phyloP scores from a whole-genome alignment of 2,113 vertebrate species.

The Chionodraco myersi region DNA sequence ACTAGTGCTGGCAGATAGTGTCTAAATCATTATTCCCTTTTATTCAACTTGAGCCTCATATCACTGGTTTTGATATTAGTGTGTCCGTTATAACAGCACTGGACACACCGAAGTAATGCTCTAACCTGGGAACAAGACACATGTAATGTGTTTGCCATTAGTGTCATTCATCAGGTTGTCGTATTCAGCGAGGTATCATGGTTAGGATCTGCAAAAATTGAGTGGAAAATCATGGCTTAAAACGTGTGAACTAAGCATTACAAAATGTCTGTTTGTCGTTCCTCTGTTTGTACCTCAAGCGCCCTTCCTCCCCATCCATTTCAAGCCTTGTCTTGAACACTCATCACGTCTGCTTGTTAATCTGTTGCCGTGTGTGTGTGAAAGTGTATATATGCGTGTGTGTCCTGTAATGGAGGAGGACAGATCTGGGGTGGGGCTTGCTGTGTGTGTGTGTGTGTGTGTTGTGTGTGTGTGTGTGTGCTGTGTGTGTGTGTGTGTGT shows the following conservation, averaged over 20 bases:
- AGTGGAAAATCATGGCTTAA: background rate
- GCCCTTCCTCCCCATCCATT: conserved; percentile 26
- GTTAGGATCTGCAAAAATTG: background rate
- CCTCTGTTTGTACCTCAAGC: conserved; percentile 4
- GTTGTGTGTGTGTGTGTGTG: too few relatives aligned
- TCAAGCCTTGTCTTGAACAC: conserved; percentile 56
- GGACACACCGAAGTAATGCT: background rate
- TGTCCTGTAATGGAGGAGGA: conserved; percentile 53
- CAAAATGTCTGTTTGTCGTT: background rate
- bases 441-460: too few relatives aligned
- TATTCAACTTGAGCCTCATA: background rate
- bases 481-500: too few relatives aligned
- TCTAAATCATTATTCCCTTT: conserved; percentile 23
- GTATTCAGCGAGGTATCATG: background rate
- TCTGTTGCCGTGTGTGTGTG: conserved; percentile 32
- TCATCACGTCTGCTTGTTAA: conserved; percentile 45
- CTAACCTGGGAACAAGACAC: background rate
- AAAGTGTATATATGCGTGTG: background rate
- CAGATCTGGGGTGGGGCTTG: too few relatives aligned
- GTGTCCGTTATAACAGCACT: background rate
- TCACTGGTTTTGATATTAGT: background rate
- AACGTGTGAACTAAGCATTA: too few relatives aligned
- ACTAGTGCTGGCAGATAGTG: conserved; percentile 8
- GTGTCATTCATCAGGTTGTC: background rate
- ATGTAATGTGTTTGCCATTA: too few relatives aligned